Base-by-base conservation (phyloP, 2,113 vertebrate species). In the Rhabdomys dilectus region DNA sequence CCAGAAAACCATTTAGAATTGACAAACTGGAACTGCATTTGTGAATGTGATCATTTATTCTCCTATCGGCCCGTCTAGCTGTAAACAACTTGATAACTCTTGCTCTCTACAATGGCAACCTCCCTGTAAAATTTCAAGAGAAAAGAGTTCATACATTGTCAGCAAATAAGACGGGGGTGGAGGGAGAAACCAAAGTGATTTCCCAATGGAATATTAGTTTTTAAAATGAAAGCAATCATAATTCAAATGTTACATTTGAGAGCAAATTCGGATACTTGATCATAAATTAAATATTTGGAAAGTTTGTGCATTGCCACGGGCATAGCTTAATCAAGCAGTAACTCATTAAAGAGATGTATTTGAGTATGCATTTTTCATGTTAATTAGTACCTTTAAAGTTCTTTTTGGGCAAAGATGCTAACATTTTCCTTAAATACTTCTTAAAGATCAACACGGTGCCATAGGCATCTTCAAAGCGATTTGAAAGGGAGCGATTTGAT, bases 261-360 rank as follows among this genome's bases (percentile, higher is more conserved):
- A 93, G 85, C 15, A 73, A 91, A 91, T 97, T 60, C 42, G 96
- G 51, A 93, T 62, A 85, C 92, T 81, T 21, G 70, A 87, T 81
- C 58, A 78, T 91, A 94, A 91, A 95, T 87, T 91, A 89, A 26
- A 48, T 87, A 96, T 76, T 94, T 96, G 34, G 75, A 94, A 97
- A 96, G 42, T 91, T 82, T 85, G 85, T 78, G 45, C 42, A 68
- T 48, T 97, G 91, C 77, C 42, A 80, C 15, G 91, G 75, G 36
- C 21, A 60, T 89, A 42, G 91, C 68, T 91, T 96, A 91, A 80
- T 86, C 29, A 48, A 95, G 31, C 8, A 91, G 72, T 86, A 86
- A 82, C 15, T 97, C 73, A 95, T 97, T 93, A 87, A 93, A 85
- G 31, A 89, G 76, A 36, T 64, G 3, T 82, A 91, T 53, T 93